Evolutionary conservation across 53 echinoderm and acorn worm species (phyloP), one percentile per base, ranked within the genome.

Genomic region (Zoroaster sp.): DNA sequence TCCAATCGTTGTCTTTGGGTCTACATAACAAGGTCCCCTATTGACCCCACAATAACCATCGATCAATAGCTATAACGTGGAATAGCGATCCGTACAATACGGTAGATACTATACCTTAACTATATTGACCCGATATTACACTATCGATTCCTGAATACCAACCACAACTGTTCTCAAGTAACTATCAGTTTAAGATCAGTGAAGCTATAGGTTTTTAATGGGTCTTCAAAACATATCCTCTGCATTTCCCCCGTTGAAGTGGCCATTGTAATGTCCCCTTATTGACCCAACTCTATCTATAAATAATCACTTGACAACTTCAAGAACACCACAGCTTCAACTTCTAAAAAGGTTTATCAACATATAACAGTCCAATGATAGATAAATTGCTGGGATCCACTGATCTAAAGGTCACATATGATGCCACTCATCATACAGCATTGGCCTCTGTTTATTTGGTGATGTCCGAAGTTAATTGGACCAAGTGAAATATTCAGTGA

Each of bases 351-450:
- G 32, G 78, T 53, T 72, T 59, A 78, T 55, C 78, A 59, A 13
- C 78, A 18, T 40, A 21, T 63, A 78, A 78, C 78, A 54, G 78
- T 54, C 55, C 17, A 39, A 78, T 78, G 54, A 78, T 59, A 23
- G 78, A 55, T 37, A 21, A 33, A 4, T 17, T 40, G 18, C 73
- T 4, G 39, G 36, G 45, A 53, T 78, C 78, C 78, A 39, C 13
- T 18, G 54, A 54, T 53, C 38, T 41, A 40, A 74, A 74, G 74
- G 45, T 76, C 76, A 74, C 40, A 18, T 52, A 12, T 53, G 54
- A 36, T 23, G 78, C 36, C 78, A 59, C 59, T 35, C 40, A 40
- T 63, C 78, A 40, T 28, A 40, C 42, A 42, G 18, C 74, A 3
- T 5, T 4, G 76, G 31, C 17, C 15, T 31, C 76, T 76, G 76